These are phyloP conservation scores for Empis stercorea DNA, from an alignment of 2,888 invertebrate species.

Conservation along the genomic window DNA sequence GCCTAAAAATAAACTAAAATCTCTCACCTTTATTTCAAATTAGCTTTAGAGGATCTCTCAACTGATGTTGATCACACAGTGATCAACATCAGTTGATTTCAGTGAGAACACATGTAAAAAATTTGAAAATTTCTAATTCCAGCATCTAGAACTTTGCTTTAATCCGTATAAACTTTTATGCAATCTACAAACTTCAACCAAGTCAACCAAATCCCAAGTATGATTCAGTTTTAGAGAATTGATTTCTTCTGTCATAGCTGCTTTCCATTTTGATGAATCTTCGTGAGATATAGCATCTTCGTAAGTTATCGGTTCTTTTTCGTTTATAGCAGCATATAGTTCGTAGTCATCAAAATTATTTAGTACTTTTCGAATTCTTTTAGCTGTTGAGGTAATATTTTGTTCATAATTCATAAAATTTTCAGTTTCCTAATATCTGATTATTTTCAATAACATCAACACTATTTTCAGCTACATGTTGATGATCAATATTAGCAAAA, in stretches of 20 bases:
- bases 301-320: constrained; percentile 10
- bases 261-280: constrained; percentile 12
- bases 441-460: too few species aligned
- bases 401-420: too few species aligned
- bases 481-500: too few species aligned
- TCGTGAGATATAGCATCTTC: constrained; percentile 11
- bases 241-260: constrained; percentile 12
- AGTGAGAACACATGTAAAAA: constrained; percentile 16
- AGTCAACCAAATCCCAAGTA: constrained; percentile 11
- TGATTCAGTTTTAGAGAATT: constrained; percentile 10
- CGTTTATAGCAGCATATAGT: neutral
- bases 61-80: constrained; percentile 13
- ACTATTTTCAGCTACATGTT: too few species aligned
- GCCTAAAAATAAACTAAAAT: neutral
- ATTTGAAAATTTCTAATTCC: constrained; percentile 16
- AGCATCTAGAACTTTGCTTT: constrained; percentile 17
- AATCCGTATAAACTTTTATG: constrained; percentile 17
- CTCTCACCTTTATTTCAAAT: neutral
- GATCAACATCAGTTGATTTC: constrained; percentile 16
- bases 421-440: too few species aligned
- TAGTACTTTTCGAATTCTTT: neutral
- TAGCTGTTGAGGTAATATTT: too few species aligned
- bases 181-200: constrained; percentile 13
- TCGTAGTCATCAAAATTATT: neutral
- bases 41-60: neutral